Evolutionary conservation across 2,113 vertebrate species (phyloP).

Genomic region (Herpetotheres cachinnans): DNA sequence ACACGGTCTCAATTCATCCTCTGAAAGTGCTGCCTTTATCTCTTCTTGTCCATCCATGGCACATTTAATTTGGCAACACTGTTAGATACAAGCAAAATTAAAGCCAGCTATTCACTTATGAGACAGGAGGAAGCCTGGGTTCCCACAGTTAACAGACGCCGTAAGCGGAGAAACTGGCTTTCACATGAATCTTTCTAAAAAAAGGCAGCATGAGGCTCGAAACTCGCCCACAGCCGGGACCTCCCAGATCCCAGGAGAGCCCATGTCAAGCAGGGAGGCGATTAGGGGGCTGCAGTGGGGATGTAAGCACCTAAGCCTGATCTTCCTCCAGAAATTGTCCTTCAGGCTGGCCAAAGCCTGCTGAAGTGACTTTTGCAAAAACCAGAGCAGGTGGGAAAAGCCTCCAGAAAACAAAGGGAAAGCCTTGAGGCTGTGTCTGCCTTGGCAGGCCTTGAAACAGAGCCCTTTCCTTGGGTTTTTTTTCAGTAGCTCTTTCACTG

Average conservation of each 20-base stretch:
- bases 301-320: not conserved
- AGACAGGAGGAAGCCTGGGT: not conserved
- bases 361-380: not conserved
- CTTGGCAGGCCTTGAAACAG: not conserved
- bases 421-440: not conserved
- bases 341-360: not conserved
- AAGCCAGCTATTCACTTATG: not conserved
- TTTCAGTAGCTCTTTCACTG: not conserved
- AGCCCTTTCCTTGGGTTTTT: not conserved
- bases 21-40: not conserved
- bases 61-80: not conserved
- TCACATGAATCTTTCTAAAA: not conserved
- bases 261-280: not conserved
- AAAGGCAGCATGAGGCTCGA: not conserved
- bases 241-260: not conserved
- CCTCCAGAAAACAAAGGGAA: not conserved
- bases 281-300: rapidly evolving
- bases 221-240: not conserved
- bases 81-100: not conserved
- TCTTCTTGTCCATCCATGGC: not conserved
- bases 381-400: not conserved
- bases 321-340: not conserved
- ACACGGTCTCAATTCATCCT: not conserved
- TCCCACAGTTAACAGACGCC: not conserved
- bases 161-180: not conserved